Conservation (phyloP, 2,888 invertebrate genomes). For the Sthenelais limicola region DNA sequence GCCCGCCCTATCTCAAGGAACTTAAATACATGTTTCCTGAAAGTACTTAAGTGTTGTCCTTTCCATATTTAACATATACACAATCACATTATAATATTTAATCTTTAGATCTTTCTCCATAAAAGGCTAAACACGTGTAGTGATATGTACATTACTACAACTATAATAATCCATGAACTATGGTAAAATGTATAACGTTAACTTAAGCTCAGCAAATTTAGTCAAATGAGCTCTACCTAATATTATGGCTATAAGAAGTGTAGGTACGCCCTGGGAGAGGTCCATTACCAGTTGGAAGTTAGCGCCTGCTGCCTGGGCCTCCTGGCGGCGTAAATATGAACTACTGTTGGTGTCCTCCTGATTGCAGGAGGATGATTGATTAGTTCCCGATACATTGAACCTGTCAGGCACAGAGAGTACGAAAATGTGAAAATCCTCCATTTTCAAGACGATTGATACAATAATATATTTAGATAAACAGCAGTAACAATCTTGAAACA, state of each 20-base stretch:
- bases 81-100: too few relatives aligned
- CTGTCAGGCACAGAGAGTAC: neutral
- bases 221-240: neutral
- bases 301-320: slow-evolving; percentile 12
- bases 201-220: neutral
- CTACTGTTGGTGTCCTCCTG: slow-evolving; percentile 4
- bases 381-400: neutral
- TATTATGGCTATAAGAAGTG: slow-evolving; percentile 3
- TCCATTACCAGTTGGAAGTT: slow-evolving; percentile 6
- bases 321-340: neutral
- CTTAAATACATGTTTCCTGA: too few relatives aligned
- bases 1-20: too few relatives aligned
- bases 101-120: too few relatives aligned
- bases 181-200: neutral
- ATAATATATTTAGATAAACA: neutral
- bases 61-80: too few relatives aligned
- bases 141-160: neutral
- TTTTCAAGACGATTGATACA: neutral
- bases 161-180: neutral
- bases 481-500: too few relatives aligned
- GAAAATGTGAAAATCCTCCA: neutral
- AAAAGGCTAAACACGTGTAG: neutral
- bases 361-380: neutral
- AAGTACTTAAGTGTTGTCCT: too few relatives aligned
- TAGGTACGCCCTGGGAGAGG: slow-evolving; percentile 9